These are phyloP conservation scores for Cheiracanthium punctorium DNA, from an alignment of 2,888 invertebrate genomes.

Conservation along the genomic window DNA sequence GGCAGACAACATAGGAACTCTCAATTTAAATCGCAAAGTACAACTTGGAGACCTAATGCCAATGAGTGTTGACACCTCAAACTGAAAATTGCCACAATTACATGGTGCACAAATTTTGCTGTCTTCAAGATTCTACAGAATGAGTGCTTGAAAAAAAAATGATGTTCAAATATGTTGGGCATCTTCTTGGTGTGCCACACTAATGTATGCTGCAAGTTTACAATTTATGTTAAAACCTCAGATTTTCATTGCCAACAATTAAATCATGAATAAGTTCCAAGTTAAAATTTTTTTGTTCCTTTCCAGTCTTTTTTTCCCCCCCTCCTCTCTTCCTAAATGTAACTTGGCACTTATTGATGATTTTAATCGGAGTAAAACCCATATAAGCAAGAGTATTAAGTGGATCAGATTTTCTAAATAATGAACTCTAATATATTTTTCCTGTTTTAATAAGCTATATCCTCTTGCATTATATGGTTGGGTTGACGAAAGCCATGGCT, in stretches of 20 bases:
- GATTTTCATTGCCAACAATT: slow-evolving; percentile 43
- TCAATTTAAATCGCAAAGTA: not conserved
- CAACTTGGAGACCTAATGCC: slow-evolving; percentile 41
- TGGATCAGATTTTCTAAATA: not conserved
- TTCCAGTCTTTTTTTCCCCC: slow-evolving; percentile 23
- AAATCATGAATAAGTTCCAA: slow-evolving; percentile 14
- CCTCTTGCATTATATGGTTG: slow-evolving; percentile 47
- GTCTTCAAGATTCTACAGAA: slow-evolving; percentile 30
- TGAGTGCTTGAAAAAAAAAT: not conserved
- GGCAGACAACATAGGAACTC: slow-evolving; percentile 30
- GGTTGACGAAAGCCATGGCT: slow-evolving; percentile 34
- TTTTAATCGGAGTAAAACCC: slow-evolving; percentile 43
- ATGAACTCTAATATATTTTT: not conserved
- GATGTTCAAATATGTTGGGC: not conserved
- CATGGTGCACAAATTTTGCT: slow-evolving; percentile 32
- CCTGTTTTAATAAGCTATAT: not conserved
- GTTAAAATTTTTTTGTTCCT: not conserved
- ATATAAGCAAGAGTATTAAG: slow-evolving; percentile 7
- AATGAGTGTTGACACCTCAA: slow-evolving; percentile 34
- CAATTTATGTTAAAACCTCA: slow-evolving; percentile 51
- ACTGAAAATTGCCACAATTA: slow-evolving; percentile 28
- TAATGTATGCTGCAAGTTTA: not conserved
- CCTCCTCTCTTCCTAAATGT: not conserved
- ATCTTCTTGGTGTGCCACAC: not conserved
- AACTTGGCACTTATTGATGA: slow-evolving; percentile 16